These are phyloP conservation scores for Drosophila bocqueti DNA, from an alignment of 1,140 invertebrate genomes.

Conservation along the genomic window DNA sequence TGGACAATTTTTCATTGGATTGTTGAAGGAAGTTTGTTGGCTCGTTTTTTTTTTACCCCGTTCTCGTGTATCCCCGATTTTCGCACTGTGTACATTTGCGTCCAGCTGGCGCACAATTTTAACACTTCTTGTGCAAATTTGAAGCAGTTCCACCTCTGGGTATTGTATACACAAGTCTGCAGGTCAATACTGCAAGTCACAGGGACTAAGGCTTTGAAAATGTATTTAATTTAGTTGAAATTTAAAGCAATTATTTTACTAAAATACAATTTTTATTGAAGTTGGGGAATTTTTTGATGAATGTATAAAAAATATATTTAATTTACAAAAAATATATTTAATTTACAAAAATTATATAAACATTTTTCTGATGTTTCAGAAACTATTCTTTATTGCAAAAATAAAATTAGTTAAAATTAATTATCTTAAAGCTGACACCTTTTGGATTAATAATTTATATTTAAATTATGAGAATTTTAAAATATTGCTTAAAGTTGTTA, in stretches of 20 bases:
- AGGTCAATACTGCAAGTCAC: slow-evolving; percentile 7
- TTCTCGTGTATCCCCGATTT: neutral
- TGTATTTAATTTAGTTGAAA: too few relatives aligned
- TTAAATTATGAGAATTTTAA: too few relatives aligned
- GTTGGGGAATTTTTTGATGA: neutral
- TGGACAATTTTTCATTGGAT: slow-evolving; percentile 52
- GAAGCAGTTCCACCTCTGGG: slow-evolving; percentile 47
- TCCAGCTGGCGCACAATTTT: slow-evolving; percentile 71
- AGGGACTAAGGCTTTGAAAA: neutral
- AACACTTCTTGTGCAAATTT: slow-evolving; percentile 77
- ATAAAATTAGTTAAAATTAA: too few relatives aligned
- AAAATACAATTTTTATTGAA: neutral
- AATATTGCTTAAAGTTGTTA: too few relatives aligned
- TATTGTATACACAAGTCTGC: slow-evolving; percentile 31
- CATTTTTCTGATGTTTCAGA: too few relatives aligned
- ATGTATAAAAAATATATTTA: neutral
- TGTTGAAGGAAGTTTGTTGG: slow-evolving; percentile 30
- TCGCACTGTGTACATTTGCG: slow-evolving; percentile 49
- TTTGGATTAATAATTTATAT: too few relatives aligned
- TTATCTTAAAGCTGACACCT: too few relatives aligned
- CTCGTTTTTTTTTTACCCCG: neutral
- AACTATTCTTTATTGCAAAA: too few relatives aligned
- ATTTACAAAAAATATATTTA: too few relatives aligned
- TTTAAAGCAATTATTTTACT: neutral
- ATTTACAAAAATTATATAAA: too few relatives aligned